A percentile compares a stretch with the other conserved stretches of the same genome.
These are phyloP conservation scores for Lathronympha strigana DNA, from an alignment of 2,888 invertebrate species.

Conservation along the genomic window DNA sequence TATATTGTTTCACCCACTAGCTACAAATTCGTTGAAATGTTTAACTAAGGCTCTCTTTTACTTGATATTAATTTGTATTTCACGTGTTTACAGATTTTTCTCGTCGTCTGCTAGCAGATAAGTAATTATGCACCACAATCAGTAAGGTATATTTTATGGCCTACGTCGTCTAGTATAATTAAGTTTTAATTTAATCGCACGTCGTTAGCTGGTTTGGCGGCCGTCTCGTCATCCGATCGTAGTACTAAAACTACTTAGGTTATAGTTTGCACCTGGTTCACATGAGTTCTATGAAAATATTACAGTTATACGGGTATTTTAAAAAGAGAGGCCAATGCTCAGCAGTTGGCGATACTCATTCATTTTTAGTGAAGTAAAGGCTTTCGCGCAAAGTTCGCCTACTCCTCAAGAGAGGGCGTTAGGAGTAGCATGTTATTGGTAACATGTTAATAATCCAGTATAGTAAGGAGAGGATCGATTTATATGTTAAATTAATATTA, in stretches of 20 bases:
- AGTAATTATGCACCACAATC: not conserved
- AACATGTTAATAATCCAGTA: too few relatives aligned
- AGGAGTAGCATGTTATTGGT: not conserved
- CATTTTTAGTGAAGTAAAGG: constrained; percentile 1
- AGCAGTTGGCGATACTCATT: too few relatives aligned
- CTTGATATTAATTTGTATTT: not conserved
- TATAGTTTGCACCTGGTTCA: constrained; percentile 4
- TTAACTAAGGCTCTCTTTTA: too few relatives aligned
- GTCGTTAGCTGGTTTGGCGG: constrained; percentile 28
- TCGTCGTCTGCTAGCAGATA: not conserved
- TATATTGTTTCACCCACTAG: too few relatives aligned
- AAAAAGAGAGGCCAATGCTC: too few relatives aligned
- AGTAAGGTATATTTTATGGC: not conserved
- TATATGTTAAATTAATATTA: too few relatives aligned
- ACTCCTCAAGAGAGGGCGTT: constrained; percentile 35
- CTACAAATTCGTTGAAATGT: too few relatives aligned
- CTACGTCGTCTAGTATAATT: constrained; percentile 23
- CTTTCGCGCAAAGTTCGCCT: constrained; percentile 12
- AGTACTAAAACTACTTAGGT: constrained; percentile 11
- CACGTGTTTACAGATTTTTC: not conserved
- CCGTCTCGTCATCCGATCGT: constrained; percentile 21
- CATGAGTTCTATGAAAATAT: not conserved
- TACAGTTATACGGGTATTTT: too few relatives aligned
- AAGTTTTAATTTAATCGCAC: constrained; percentile 21
- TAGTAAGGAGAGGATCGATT: too few relatives aligned